Conservation (phyloP, 2,888 invertebrate species). For the Cerceris rybyensis region DNA sequence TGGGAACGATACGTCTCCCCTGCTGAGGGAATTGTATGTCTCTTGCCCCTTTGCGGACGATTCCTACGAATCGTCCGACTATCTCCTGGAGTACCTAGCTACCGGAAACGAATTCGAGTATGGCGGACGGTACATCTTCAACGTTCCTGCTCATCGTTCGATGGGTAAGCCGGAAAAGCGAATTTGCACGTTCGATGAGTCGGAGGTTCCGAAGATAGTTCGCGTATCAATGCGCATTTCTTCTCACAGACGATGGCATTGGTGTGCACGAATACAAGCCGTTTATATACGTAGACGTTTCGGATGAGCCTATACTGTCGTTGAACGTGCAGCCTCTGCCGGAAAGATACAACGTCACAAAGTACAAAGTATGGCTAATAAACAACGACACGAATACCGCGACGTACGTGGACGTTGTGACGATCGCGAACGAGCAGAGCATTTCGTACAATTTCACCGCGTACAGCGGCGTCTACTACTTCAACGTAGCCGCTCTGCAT, state of each 20-base stretch:
- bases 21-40: slow-evolving; percentile 65
- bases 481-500: slow-evolving; percentile 77
- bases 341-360: slow-evolving; percentile 72
- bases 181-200: background rate
- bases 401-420: slow-evolving; percentile 46
- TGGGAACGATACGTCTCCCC: slow-evolving; percentile 47
- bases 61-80: slow-evolving; percentile 69
- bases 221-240: no score
- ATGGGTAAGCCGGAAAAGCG: slow-evolving; percentile 66
- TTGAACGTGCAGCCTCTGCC: slow-evolving; percentile 77
- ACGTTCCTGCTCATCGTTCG: slow-evolving; percentile 71
- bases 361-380: slow-evolving; percentile 76
- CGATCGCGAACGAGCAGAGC: slow-evolving; percentile 46
- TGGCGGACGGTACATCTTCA: slow-evolving; percentile 75
- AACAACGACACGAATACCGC: slow-evolving; percentile 70
- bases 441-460: slow-evolving; percentile 71
- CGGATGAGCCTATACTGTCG: slow-evolving; percentile 67
- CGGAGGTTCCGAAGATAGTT: background rate
- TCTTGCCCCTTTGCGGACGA: slow-evolving; percentile 74
- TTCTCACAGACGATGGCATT: slow-evolving; percentile 51
- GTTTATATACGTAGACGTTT: slow-evolving; percentile 78
- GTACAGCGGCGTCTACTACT: slow-evolving; percentile 72
- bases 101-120: slow-evolving; percentile 68
- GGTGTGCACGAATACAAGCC: slow-evolving; percentile 69
- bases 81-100: slow-evolving; percentile 71